Evolutionary conservation across 2,888 invertebrate genomes (phyloP).

Genomic region (Steinernema carpocapsae): DNA sequence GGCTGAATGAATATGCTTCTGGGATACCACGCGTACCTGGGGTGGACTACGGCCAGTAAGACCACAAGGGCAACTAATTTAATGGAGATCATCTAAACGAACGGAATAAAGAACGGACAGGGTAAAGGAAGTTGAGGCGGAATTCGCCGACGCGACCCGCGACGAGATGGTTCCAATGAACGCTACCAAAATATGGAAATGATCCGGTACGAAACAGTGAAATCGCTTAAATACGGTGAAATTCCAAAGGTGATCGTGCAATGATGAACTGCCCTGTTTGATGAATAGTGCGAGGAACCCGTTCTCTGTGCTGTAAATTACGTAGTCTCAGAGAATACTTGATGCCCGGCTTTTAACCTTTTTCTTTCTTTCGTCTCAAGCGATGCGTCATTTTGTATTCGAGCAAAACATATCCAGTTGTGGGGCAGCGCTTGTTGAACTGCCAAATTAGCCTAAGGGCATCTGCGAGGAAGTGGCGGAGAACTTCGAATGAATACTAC

Average conservation of each 20-base stretch:
- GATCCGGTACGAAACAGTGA: background rate
- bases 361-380: background rate
- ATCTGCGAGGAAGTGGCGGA: background rate
- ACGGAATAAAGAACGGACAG: background rate
- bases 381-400: conserved; percentile 26
- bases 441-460: conserved; percentile 7
- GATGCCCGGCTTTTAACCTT: conserved; percentile 26
- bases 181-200: conserved; percentile 4
- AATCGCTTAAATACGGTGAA: background rate
- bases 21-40: background rate
- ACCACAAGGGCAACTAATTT: background rate
- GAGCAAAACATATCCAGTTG: conserved; percentile 26
- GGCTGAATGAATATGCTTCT: background rate
- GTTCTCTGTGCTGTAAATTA: conserved; percentile 10
- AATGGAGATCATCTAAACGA: background rate
- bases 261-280: conserved; percentile 22
- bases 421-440: conserved; percentile 6
- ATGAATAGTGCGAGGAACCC: conserved; percentile 23
- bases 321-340: conserved; percentile 23
- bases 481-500: too few species aligned
- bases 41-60: background rate
- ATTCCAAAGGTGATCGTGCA: background rate
- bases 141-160: background rate
- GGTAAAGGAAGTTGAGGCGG: background rate
- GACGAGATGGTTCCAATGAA: background rate